Evolutionary conservation across 2,888 invertebrate species (phyloP).

Genomic region (Microctonus hyperodae): DNA sequence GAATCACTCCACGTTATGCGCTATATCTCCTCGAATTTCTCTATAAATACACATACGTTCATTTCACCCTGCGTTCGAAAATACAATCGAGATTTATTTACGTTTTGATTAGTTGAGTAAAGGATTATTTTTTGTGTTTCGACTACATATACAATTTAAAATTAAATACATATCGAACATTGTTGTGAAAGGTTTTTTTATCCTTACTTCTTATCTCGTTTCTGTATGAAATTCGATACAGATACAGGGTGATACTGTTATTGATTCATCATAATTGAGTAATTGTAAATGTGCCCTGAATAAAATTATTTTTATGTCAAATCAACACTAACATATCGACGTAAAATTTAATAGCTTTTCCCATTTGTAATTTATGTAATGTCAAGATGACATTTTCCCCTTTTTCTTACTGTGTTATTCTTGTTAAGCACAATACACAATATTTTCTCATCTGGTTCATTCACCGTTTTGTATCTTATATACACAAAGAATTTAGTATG

Average conservation of each 20-base stretch:
- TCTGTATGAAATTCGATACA: conserved; percentile 18
- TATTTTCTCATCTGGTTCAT: conserved; percentile 24
- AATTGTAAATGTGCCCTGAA: conserved; percentile 22
- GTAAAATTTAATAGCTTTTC: not conserved
- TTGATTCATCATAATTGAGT: not conserved
- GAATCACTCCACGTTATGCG: no score
- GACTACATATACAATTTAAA: not conserved
- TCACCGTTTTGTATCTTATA: no score
- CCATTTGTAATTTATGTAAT: conserved; percentile 20
- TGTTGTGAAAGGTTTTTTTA: conserved; percentile 29
- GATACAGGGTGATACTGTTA: conserved; percentile 28
- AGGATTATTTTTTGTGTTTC: conserved; percentile 2
- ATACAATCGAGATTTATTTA: conserved; percentile 11
- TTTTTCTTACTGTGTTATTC: not conserved
- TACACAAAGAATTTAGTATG: no score
- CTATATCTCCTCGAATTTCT: no score
- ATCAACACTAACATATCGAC: conserved; percentile 36
- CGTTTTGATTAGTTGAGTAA: conserved; percentile 22
- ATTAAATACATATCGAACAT: conserved; percentile 44
- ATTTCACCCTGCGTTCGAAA: conserved; percentile 11
- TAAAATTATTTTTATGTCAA: conserved; percentile 31
- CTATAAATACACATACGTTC: no score
- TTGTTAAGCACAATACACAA: not conserved
- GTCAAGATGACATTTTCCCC: conserved; percentile 23
- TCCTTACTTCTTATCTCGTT: conserved; percentile 1